Evolutionary conservation across 2,888 invertebrate genomes (phyloP).

Genomic region (Oscheius myriophilus): DNA sequence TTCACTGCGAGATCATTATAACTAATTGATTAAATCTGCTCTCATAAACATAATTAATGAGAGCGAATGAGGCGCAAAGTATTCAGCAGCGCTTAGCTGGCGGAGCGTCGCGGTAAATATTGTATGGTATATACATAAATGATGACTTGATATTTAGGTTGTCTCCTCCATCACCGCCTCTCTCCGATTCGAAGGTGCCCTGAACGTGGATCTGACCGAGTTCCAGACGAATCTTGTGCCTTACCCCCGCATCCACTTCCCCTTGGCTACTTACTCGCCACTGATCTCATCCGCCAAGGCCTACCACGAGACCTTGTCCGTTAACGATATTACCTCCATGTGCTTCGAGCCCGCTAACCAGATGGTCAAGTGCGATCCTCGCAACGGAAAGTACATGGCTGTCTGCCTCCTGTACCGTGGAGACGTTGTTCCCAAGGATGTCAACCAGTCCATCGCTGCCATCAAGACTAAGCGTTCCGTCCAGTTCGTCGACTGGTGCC

Average conservation of each 20-base stretch:
- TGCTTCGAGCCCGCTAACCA: conserved; percentile 87
- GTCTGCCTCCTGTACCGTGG: conserved; percentile 77
- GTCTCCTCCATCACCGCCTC: conserved; percentile 88
- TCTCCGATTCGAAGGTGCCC: conserved; percentile 86
- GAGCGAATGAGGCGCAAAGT: too few species aligned
- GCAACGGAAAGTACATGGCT: conserved; percentile 74
- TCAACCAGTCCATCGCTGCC: conserved; percentile 90
- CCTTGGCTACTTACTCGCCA: conserved; percentile 77
- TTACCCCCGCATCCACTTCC: conserved; percentile 91
- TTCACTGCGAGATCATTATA: too few species aligned
- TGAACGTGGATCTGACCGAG: conserved; percentile 87
- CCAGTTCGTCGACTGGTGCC: conserved; percentile 81
- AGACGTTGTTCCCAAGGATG: conserved; percentile 91
- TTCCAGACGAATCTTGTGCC: conserved; percentile 80
- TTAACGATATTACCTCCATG: conserved; percentile 87
- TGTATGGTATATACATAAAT: too few species aligned
- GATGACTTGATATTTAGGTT: too few species aligned
- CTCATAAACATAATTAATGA: too few species aligned
- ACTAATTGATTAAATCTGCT: too few species aligned
- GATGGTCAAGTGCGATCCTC: conserved; percentile 87
- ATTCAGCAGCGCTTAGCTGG: too few species aligned
- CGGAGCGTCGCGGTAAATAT: too few species aligned
- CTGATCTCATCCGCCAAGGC: conserved; percentile 66
- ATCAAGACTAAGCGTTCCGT: conserved; percentile 89
- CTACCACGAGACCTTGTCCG: conserved; percentile 63